Conservation (phyloP, 2,888 invertebrate genomes). For the Hybos culiciformis region DNA sequence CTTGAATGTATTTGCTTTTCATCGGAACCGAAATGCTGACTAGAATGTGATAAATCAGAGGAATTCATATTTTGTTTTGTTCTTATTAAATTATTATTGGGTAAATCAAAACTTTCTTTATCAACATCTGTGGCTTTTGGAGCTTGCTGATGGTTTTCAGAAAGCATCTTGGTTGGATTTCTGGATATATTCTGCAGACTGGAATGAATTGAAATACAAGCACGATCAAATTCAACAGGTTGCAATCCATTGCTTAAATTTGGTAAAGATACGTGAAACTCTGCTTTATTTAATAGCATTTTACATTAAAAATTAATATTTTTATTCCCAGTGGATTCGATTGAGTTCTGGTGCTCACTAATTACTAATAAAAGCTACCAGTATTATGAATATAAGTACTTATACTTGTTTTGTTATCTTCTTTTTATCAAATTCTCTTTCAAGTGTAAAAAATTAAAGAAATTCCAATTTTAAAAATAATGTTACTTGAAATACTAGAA, state of each 20-base stretch:
- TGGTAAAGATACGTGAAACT: constrained; percentile 31
- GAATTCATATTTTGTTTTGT: constrained; percentile 21
- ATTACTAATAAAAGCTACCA: no score
- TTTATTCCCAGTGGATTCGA: no score
- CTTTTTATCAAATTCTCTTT: no score
- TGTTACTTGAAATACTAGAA: no score
- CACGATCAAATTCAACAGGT: constrained; percentile 14
- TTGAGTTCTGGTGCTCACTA: no score
- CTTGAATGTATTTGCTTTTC: constrained; percentile 14
- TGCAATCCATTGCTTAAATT: constrained; percentile 19
- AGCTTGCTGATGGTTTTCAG: constrained; percentile 8
- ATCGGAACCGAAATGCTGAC: constrained; percentile 6
- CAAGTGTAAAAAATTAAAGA: no score
- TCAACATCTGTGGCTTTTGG: constrained; percentile 16
- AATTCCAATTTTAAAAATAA: no score
- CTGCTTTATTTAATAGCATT: constrained; percentile 21
- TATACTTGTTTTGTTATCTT: no score
- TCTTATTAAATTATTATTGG: constrained; percentile 1
- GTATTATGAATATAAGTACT: no score
- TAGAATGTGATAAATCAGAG: constrained; percentile 31
- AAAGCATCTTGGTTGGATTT: constrained; percentile 4
- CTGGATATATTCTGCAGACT: constrained; percentile 22
- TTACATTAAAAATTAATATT: not conserved
- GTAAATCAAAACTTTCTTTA: constrained; percentile 19
- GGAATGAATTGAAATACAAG: constrained; percentile 22